Base-by-base conservation (phyloP, 2,888 invertebrate species). In the Acrobasis consociella region DNA sequence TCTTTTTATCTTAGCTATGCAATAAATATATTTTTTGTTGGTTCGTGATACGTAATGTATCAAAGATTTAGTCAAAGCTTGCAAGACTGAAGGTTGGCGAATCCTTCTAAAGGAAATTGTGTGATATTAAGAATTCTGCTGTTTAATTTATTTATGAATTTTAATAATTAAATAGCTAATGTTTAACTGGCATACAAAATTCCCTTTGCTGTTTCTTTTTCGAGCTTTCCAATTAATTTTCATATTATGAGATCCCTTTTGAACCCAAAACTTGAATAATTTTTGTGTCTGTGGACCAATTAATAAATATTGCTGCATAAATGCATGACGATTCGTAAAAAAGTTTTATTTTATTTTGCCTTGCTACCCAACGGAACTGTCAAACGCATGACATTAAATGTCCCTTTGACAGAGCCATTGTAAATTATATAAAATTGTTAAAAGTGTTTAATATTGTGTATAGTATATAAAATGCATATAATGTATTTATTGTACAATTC, bases 41-140 rank as follows among this genome's bases (percentile, higher is more conserved):
- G 50, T 39, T 58, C 38, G 39, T 38, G 58, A 38, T 56, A 38
- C 11, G n/a, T 60, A 10, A 72, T 69, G 72, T 77, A 78, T 75
- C 74, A 78, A 69, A 66, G 84, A 85, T 80, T 71, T 76, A 81
- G 81, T 85, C 83, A 78, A 86, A 81, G 89, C 88, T 86, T 83
- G 87, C 85, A 90, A 91, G 91, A 91, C 91, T 91, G 91, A 91
- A 73, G 75, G 72, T 72, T 77, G 74, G 82, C 76, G 78, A 78
- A 65, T 87, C 90, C 91, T 91, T 90, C 63, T 77, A 81, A 91
- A 91, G 91, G 91, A 87, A 68, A 73, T 81, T 78, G 78, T 83
- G 87, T 85, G 86, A 88, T 86, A 85, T 66, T 69, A 72, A 66
- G 71, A 71, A 74, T 62, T 50, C 69, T 63, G 5, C 9, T 15